A percentile compares a stretch with the other conserved stretches of the same genome.
Conservation (phyloP, 2,113 vertebrate species). For the Hystrix cristata region DNA sequence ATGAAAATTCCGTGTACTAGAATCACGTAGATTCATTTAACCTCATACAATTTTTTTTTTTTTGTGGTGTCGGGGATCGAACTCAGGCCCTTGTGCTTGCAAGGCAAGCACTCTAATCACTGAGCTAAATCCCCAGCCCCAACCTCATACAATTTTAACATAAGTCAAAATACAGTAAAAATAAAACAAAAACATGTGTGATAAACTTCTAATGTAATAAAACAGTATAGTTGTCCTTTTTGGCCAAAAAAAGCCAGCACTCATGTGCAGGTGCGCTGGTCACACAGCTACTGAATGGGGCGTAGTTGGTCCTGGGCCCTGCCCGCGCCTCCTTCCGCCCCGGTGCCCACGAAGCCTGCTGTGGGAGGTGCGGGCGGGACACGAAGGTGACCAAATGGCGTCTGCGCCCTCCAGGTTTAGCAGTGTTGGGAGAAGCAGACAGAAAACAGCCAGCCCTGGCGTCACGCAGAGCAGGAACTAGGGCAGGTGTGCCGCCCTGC, state of each 20-base stretch:
- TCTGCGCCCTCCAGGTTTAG: neutral
- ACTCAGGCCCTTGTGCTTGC: too few species aligned
- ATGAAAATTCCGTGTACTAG: neutral
- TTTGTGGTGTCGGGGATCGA: too few species aligned
- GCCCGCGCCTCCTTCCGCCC: neutral
- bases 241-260: neutral
- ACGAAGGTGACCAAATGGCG: accelerated
- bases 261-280: accelerated
- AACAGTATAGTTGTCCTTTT: neutral
- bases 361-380: neutral
- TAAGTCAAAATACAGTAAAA: neutral
- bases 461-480: neutral
- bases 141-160: neutral
- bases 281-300: accelerated
- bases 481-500: neutral
- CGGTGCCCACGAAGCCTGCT: accelerated
- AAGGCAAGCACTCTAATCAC: too few species aligned
- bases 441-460: accelerated
- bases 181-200: neutral
- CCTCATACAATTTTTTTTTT: neutral
- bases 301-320: neutral
- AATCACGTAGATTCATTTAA: neutral
- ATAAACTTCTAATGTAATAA: neutral
- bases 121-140: too few species aligned
- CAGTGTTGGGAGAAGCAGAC: neutral